Evolutionary conservation across 2,888 invertebrate genomes (phyloP).

Genomic region (Parascotia fuliginaria): DNA sequence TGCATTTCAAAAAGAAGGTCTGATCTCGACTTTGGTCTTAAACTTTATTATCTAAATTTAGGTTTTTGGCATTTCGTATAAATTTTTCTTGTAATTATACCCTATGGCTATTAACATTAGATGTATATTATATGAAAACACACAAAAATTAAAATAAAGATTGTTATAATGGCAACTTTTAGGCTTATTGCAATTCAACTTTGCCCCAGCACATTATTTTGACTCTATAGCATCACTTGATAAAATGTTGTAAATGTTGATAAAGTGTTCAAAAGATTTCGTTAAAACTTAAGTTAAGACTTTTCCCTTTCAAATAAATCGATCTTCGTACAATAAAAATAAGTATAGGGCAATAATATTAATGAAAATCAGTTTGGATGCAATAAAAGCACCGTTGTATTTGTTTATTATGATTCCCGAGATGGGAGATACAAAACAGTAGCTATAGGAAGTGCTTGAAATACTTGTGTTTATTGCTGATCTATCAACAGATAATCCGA

Average conservation of each 20-base stretch:
- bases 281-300: constrained; percentile 2
- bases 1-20: constrained; percentile 41
- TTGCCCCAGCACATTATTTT: neutral
- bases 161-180: too few relatives aligned
- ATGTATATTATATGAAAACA: too few relatives aligned
- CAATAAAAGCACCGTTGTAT: constrained; percentile 62
- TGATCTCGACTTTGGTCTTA: constrained; percentile 29
- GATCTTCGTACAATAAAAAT: constrained; percentile 37
- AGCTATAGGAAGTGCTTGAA: constrained; percentile 49
- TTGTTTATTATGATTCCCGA: constrained; percentile 60
- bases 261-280: neutral
- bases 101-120: too few relatives aligned
- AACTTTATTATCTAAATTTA: neutral
- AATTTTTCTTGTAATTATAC: neutral
- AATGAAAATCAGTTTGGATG: constrained; percentile 47
- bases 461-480: constrained; percentile 37
- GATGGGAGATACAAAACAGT: constrained; percentile 44
- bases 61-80: neutral
- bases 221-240: neutral
- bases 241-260: too few relatives aligned
- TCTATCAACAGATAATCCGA: constrained; percentile 39
- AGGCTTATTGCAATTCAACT: too few relatives aligned
- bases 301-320: neutral
- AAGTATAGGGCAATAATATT: constrained; percentile 66
- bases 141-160: too few relatives aligned